These are phyloP conservation scores for Oriolus oriolus DNA, from an alignment of 2,113 vertebrate genomes.

Conservation along the genomic window DNA sequence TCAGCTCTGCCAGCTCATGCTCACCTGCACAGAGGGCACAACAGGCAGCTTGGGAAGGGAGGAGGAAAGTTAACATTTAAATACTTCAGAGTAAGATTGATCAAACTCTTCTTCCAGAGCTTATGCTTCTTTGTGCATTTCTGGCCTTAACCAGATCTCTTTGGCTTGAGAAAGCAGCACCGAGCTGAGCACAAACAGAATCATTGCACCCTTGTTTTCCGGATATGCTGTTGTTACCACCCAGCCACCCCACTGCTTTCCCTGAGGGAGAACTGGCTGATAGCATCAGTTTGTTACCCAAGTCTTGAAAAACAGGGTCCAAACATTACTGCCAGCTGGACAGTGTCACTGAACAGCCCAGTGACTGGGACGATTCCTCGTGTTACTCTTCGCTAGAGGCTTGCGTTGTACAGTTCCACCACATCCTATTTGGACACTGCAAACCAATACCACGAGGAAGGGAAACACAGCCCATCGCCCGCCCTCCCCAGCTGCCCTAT, in stretches of 20 bases:
- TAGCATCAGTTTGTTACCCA: background rate
- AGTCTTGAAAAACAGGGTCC: background rate
- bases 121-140: background rate
- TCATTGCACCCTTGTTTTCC: background rate
- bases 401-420: accelerated
- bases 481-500: background rate
- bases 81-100: background rate
- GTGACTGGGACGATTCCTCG: background rate
- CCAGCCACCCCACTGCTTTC: background rate
- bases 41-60: background rate
- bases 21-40: background rate
- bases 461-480: background rate
- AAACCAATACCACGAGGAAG: background rate
- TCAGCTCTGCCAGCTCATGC: background rate
- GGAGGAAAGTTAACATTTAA: background rate
- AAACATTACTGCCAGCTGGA: background rate
- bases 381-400: background rate
- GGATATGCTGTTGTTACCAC: background rate
- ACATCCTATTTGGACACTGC: background rate
- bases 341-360: background rate
- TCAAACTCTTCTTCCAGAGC: background rate
- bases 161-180: accelerated
- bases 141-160: accelerated
- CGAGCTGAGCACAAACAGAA: background rate
- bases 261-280: background rate